phyloP scores from a whole-genome alignment of 2,113 vertebrate genomes.

The Pedionomus torquatus region DNA sequence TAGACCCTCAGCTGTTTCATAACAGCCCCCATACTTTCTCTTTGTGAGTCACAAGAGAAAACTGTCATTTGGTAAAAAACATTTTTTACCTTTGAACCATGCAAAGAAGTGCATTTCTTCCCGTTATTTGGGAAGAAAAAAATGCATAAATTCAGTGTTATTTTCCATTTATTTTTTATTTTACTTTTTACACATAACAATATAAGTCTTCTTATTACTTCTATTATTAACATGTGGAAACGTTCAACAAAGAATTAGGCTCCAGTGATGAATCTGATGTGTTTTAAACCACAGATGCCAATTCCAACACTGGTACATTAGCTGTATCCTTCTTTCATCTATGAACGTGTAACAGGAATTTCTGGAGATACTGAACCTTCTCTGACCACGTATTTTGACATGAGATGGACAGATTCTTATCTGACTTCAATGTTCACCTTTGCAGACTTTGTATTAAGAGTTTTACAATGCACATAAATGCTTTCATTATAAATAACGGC shows the following conservation, averaged over 20 bases:
- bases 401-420: background rate
- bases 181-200: background rate
- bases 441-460: background rate
- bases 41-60: conserved; percentile 37
- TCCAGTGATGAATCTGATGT: background rate
- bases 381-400: background rate
- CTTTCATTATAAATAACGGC: background rate
- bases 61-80: background rate
- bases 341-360: background rate
- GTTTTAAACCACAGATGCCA: background rate
- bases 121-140: background rate
- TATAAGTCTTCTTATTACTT: background rate
- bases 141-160: background rate
- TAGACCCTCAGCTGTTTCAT: background rate
- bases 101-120: background rate
- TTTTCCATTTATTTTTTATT: background rate
- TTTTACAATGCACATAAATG: background rate
- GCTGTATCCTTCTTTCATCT: rapidly evolving
- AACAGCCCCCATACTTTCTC: background rate
- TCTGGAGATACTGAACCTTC: background rate
- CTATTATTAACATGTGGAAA: background rate
- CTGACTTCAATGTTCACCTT: background rate
- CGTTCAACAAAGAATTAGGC: background rate
- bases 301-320: background rate
- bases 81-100: background rate